Evolutionary conservation across 2,797 vertebrate genomes (phyloP).

Genomic region (Megaceryle alcyon): DNA sequence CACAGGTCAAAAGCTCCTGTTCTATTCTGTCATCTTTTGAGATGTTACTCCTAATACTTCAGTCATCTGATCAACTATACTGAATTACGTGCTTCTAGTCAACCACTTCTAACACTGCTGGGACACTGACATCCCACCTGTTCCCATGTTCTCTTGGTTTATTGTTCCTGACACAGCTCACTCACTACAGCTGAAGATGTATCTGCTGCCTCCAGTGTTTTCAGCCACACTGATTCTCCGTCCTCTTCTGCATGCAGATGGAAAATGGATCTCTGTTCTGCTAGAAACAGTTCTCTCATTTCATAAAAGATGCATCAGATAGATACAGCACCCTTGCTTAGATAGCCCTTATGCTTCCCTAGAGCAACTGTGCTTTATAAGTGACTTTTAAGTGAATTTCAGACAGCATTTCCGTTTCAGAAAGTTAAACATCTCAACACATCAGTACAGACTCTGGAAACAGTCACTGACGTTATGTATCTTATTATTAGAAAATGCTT

Average conservation of each 20-base stretch:
- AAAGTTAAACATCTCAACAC: neutral
- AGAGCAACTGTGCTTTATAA: neutral
- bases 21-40: neutral
- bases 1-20: neutral
- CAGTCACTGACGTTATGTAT: neutral
- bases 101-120: neutral
- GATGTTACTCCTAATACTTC: neutral
- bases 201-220: neutral
- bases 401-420: neutral
- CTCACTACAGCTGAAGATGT: neutral
- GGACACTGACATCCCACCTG: neutral
- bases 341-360: neutral
- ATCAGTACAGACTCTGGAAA: neutral
- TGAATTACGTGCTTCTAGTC: neutral
- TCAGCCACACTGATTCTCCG: neutral
- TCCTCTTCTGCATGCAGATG: neutral
- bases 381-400: neutral
- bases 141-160: neutral
- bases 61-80: neutral
- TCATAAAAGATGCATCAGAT: neutral
- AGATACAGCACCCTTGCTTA: neutral
- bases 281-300: neutral
- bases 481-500: neutral
- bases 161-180: neutral
- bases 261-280: neutral